These are phyloP conservation scores for Drosophila prosaltans DNA, from an alignment of 1,140 invertebrate genomes.

Conservation along the genomic window DNA sequence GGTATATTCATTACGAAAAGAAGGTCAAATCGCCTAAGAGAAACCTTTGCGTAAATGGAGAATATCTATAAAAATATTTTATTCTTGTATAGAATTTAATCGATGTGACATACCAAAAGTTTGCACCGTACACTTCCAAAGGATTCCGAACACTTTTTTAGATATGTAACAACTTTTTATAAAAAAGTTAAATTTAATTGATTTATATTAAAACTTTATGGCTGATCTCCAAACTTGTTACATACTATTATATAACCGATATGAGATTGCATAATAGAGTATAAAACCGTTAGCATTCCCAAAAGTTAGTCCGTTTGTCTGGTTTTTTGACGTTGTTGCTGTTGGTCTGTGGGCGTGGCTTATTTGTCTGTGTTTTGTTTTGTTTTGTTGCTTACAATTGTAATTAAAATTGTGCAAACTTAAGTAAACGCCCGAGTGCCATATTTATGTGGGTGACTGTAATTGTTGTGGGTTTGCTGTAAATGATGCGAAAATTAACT, in stretches of 20 bases:
- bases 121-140: no score
- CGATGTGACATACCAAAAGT: no score
- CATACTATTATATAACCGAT: no score
- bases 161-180: no score
- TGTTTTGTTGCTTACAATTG: conserved; percentile 41
- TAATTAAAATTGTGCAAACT: conserved; percentile 66
- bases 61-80: no score
- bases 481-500: conserved; percentile 13
- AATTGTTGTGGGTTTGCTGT: conserved; percentile 27
- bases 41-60: no score
- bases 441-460: conserved; percentile 65
- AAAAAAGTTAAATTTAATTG: no score
- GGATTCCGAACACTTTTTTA: no score
- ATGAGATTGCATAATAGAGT: not conserved
- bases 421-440: conserved; percentile 41
- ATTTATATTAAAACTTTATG: no score
- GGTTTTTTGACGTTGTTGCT: not conserved
- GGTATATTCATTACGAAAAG: not conserved
- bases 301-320: not conserved
- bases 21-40: no score
- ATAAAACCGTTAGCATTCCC: not conserved
- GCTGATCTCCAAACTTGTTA: no score
- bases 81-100: no score
- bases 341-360: conserved; percentile 43
- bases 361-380: conserved; percentile 29